These are phyloP conservation scores for Dioctria rufipes DNA, from an alignment of 2,888 invertebrate genomes.

Conservation along the genomic window DNA sequence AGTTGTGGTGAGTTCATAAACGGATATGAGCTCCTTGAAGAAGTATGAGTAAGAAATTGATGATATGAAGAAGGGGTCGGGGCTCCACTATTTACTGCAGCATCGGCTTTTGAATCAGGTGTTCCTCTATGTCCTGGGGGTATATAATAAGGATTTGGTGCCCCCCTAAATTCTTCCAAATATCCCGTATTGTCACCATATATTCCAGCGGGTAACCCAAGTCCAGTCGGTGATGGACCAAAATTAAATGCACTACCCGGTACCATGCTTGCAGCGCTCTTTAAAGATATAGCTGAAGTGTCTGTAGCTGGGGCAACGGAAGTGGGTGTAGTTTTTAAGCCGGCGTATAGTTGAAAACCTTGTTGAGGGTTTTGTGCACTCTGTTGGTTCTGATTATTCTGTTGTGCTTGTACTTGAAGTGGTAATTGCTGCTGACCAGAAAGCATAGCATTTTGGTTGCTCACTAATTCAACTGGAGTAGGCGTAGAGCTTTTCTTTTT, in stretches of 20 bases:
- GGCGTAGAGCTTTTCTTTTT: conserved; percentile 45
- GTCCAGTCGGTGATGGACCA: conserved; percentile 77
- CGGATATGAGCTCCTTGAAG: conserved; percentile 74
- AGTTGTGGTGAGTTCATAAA: conserved; percentile 75
- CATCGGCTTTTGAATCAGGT: conserved; percentile 65
- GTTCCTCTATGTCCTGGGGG: conserved; percentile 72
- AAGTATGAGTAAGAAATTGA: conserved; percentile 76
- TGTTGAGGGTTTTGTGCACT: conserved; percentile 64
- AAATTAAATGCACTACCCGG: conserved; percentile 90
- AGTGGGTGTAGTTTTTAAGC: conserved; percentile 71
- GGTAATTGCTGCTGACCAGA: conserved; percentile 64
- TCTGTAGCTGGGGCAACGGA: conserved; percentile 63
- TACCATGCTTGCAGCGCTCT: conserved; percentile 80
- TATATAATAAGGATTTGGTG: conserved; percentile 76
- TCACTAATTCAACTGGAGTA: conserved; percentile 37
- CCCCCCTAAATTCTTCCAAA: conserved; percentile 78
- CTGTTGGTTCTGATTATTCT: conserved; percentile 62
- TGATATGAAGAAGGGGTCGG: conserved; percentile 72
- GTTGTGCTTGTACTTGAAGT: conserved; percentile 63
- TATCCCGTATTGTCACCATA: conserved; percentile 79
- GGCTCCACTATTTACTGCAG: conserved; percentile 73
- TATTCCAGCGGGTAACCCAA: conserved; percentile 74
- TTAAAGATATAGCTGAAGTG: conserved; percentile 74
- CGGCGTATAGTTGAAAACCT: conserved; percentile 76
- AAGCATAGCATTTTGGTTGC: conserved; percentile 63